Base-by-base conservation (phyloP, 2,888 invertebrate genomes). In the Prenolepis imparis region DNA sequence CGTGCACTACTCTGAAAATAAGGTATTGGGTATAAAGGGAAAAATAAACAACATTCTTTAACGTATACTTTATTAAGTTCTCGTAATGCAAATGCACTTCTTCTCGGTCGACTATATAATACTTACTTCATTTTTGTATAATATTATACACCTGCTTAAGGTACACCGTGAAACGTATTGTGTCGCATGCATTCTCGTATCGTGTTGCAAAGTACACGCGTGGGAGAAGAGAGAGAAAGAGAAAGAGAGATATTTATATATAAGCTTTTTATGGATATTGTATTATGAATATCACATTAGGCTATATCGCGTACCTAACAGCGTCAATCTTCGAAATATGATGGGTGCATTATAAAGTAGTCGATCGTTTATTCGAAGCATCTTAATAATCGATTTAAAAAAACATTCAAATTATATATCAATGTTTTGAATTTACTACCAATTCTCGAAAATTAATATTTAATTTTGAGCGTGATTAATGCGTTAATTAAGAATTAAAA, bases 251-350 rank as follows among this genome's bases (percentile, higher is more conserved):
- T 72, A 83, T 36, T 36, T 82, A 82, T 39, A 86, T 78, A 85
- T 85, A 84, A 87, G 85, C 82, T 83, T 48, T 48, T 63, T 85
- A 84, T 59, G 8, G 52, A 52, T 83, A 88, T 70, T 57, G 48
- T 81, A 80, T 70, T 84, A 88, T 89, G 84, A 90, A 88, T 88
- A 86, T 89, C 87, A 86, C 88, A 89, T 90, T 88, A 86, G 87
- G 64, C 70, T 81, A 63, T 72, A 80, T 48, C 67, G 84, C 55
- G 32, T 84, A 75, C 84, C 85, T 84, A 90, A 87, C 81, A 59
- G 67, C 80, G 70, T 84, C 84, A 89, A 86, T 89, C 88, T 87
- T 85, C 83, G 64, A 12, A 72, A 12, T 72, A 61, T 36, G 59
- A 78, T 72, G 59, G 72, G 24, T 72, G 72, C 72, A 80, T 3